Base-by-base conservation (phyloP, 2,113 vertebrate genomes). In the Brevimyrus niger region DNA sequence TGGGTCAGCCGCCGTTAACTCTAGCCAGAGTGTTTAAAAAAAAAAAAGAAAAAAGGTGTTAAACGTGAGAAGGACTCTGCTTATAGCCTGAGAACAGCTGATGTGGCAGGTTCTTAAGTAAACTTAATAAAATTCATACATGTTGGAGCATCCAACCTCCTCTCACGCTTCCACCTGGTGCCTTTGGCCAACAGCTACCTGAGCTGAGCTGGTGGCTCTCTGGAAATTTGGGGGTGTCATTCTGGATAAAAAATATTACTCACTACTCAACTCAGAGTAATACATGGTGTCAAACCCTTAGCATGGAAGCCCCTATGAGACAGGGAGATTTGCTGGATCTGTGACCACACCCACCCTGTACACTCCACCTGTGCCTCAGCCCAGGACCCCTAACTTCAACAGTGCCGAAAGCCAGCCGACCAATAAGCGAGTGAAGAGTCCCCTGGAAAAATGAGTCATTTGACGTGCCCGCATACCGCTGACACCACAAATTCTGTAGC, bases 171-270 rank as follows among this genome's bases (percentile, higher is more conserved):
- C 35, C 47, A 44, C 90, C 90, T 87, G 92, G 90, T 73, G 61
- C 89, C 90, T 92, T 93, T 89, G 89, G 90, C 85, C 90, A 87
- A 90, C 90, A 92, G 91, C 90, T 91, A 90, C 58, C 46, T 15
- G 38, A 6, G 89, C 89, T 90, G n/a, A 89, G 89, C 5, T 21
- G 50, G 91, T 73, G 69, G 88, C 3, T 69, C n/a, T 10, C 9
- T 27, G 3, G 89, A 89, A 91, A 92, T 17, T 3, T 15, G 19
- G 31, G 69, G 35, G 31, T 76, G 73, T 7, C 73, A 80, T 19
- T 80, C 73, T 42, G 73, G 4, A 42, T 80, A 6, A 17, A n/a
- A n/a, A 42, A 17, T 17, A 38, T 38, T 76, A 31, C 61, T 27
- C n/a, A 10, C n/a, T 65, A 27, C 61, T 65, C n/a, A 11, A 13